Conservation (phyloP, 2,797 vertebrate genomes). For the Dallia pectoralis region DNA sequence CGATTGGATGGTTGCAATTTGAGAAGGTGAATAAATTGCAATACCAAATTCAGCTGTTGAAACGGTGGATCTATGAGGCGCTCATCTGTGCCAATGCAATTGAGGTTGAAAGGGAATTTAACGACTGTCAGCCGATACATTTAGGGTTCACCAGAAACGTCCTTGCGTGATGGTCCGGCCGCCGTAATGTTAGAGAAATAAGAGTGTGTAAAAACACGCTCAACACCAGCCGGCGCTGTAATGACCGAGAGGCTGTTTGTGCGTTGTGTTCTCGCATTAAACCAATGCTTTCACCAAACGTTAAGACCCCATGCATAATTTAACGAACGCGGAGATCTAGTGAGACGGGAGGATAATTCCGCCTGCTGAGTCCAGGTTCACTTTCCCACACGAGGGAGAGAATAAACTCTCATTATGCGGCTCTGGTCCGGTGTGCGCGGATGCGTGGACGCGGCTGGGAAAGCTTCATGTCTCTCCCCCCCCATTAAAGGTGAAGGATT, state of each 20-base stretch:
- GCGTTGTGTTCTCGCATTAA: constrained; percentile 48
- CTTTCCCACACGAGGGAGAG: constrained; percentile 52
- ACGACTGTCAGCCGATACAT: not conserved
- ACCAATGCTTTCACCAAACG: constrained; percentile 62
- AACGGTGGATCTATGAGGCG: not conserved
- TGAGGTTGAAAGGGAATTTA: not conserved
- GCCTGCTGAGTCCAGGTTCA: constrained; percentile 51
- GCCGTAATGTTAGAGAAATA: not conserved
- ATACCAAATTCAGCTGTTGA: constrained; percentile 2
- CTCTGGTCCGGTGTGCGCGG: constrained; percentile 49
- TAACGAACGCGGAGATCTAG: constrained; percentile 42
- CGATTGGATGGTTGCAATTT: constrained; percentile 32
- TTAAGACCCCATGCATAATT: constrained; percentile 63
- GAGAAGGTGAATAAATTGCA: not conserved
- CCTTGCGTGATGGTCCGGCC: not conserved
- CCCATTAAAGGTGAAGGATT: constrained; percentile 59
- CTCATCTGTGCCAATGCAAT: not conserved
- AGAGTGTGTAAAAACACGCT: not conserved
- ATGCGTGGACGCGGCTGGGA: constrained; percentile 45
- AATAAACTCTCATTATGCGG: constrained; percentile 53
- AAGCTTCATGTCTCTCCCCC: constrained; percentile 45
- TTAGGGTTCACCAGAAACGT: not conserved
- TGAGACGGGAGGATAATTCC: constrained; percentile 35
- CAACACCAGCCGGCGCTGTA: not conserved
- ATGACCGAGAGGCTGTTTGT: constrained; percentile 43